Evolutionary conservation across 2,113 vertebrate genomes (phyloP).

Genomic region (Eira barbara): DNA sequence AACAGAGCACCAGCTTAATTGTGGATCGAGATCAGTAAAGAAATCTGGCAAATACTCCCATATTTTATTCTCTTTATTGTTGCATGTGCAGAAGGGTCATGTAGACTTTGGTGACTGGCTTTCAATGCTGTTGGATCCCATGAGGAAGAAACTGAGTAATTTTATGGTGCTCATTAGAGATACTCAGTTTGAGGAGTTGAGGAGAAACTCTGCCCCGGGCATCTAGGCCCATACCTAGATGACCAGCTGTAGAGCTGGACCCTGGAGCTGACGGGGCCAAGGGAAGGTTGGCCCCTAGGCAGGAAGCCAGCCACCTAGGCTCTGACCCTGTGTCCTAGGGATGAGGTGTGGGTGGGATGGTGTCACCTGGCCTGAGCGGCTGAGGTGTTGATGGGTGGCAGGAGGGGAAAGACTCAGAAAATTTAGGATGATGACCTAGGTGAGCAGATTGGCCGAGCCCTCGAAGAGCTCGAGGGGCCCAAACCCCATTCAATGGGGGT

Average conservation of each 20-base stretch:
- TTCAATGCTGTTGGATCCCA: neutral
- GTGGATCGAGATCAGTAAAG: neutral
- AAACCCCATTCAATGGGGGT: neutral
- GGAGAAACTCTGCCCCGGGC: neutral
- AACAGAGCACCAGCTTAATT: neutral
- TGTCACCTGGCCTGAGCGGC: rapidly evolving
- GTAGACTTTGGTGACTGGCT: neutral
- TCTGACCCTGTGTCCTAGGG: neutral
- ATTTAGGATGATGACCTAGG: too few relatives aligned
- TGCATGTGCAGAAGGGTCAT: neutral
- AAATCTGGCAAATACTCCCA: neutral
- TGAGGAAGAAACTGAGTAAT: neutral
- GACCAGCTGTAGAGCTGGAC: neutral
- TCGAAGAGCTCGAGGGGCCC: neutral
- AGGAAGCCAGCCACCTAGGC: neutral
- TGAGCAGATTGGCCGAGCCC: neutral
- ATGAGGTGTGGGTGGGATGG: too few relatives aligned
- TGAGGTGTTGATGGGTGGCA: neutral
- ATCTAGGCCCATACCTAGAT: neutral
- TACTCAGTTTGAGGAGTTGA: neutral
- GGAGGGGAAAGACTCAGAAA: neutral
- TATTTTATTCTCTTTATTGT: neutral
- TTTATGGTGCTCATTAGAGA: neutral
- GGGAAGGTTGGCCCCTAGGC: too few relatives aligned
- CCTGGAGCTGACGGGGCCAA: neutral